phyloP scores from a whole-genome alignment of 2,113 vertebrate genomes.

The Nerophis lumbriciformis region DNA sequence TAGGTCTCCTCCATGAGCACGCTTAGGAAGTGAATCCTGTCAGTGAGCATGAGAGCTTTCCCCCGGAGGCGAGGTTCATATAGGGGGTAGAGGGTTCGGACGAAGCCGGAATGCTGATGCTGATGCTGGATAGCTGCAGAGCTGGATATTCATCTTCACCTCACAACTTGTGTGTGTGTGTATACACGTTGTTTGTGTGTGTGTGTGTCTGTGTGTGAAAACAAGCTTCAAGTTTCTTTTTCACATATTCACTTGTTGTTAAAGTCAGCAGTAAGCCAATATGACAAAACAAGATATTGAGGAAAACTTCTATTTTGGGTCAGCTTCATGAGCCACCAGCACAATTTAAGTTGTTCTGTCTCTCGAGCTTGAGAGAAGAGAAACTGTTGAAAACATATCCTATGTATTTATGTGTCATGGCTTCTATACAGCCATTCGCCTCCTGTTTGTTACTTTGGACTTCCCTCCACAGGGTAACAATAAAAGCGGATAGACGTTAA shows the following conservation, averaged over 20 bases:
- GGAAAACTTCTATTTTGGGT: slow-evolving; percentile 19
- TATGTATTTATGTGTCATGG: too few species aligned
- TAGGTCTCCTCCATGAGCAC: slow-evolving; percentile 41
- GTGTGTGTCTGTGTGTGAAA: slow-evolving; percentile 3
- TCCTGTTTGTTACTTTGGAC: too few species aligned
- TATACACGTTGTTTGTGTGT: slow-evolving; percentile 18
- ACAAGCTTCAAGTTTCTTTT: slow-evolving; percentile 22
- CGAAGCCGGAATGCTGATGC: slow-evolving; percentile 63
- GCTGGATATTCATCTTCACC: slow-evolving; percentile 41
- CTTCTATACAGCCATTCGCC: too few species aligned
- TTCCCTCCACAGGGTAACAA: too few species aligned
- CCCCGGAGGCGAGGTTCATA: slow-evolving; percentile 47
- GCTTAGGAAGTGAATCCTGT: slow-evolving; percentile 72
- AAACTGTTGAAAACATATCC: background rate
- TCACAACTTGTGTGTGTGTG: slow-evolving; percentile 13
- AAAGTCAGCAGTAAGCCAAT: slow-evolving; percentile 54
- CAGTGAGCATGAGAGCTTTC: slow-evolving; percentile 60
- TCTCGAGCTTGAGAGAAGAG: slow-evolving; percentile 1
- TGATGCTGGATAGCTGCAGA: slow-evolving; percentile 48
- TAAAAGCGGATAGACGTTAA: too few species aligned
- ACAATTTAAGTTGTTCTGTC: slow-evolving; percentile 7
- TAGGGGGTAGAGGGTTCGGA: slow-evolving; percentile 46
- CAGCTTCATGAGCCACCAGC: slow-evolving; percentile 18
- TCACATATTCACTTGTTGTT: slow-evolving; percentile 43
- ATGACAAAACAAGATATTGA: slow-evolving; percentile 30